Base-by-base conservation (phyloP, 2,888 invertebrate genomes). In the Amphimallon solstitiale region DNA sequence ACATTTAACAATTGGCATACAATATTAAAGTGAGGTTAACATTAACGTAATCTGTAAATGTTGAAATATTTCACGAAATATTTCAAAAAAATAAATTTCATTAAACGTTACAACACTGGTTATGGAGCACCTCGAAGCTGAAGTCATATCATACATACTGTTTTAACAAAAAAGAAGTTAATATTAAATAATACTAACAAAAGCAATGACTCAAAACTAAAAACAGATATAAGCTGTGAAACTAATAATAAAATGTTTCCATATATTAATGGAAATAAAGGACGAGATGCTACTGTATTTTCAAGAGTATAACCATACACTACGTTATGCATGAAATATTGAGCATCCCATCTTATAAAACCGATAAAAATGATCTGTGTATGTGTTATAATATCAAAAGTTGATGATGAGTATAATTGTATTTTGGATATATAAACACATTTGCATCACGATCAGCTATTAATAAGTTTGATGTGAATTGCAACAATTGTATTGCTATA, bases 231-330 rank as follows among this genome's bases (percentile, higher is more conserved):
- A 43, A 85, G 68, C 74, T 83, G 80, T 67, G 78, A 80, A 38
- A 82, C 73, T 29, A 80, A 75, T 71, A 78, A 71, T 15, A 81
- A 79, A 10, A 85, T 69, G 12, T 77, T 84, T 74, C 89, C 85
- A 45, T 92, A 86, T 34, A 89, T 71, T 66, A 92, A 78, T 17
- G 99, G 98, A 81, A 90, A 97, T 0, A 96, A 81, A 1, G 99
- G 99, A 79, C 95, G 97, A 80, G 99, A 99, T 6, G 97, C 98
- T 65, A 97, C 83, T 60, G 90, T 91, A 76, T 95, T 95, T 82
- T 98, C 98, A 77, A 94, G 95, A 0, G 93, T 93, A 78, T 98
- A 99, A 19, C 98, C 96, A 84, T 93, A 90, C 76, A 92, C 90
- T 3, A 97, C 92, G 69, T 99, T 92, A 78, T 98, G 97, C 68